These are phyloP conservation scores for Phylloscopus collybita DNA, from an alignment of 2,797 vertebrate species.

Conservation along the genomic window DNA sequence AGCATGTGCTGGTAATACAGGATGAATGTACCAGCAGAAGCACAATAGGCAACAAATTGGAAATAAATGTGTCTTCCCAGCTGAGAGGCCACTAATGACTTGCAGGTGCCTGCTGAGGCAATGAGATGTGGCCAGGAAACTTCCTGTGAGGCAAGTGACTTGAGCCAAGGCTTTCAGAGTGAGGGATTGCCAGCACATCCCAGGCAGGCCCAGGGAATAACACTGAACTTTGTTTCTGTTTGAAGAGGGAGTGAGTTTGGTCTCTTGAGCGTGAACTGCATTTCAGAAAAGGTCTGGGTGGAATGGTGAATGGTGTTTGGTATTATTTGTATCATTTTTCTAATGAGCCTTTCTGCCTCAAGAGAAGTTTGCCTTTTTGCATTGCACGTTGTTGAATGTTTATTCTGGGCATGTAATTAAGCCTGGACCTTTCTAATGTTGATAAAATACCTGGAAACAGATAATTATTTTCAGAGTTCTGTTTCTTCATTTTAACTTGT, in stretches of 20 bases:
- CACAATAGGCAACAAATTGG: not conserved
- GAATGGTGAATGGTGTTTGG: not conserved
- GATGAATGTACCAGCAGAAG: not conserved
- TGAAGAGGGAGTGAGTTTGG: not conserved
- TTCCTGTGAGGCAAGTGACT: not conserved
- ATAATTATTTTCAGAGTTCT: not conserved
- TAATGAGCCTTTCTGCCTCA: not conserved
- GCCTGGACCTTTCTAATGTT: not conserved
- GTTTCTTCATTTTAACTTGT: not conserved
- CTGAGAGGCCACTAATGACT: not conserved
- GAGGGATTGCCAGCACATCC: not conserved
- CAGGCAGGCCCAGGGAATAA: not conserved
- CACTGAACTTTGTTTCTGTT: not conserved
- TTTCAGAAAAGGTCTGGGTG: not conserved
- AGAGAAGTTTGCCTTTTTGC: not conserved
- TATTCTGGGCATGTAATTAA: not conserved
- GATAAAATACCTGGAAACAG: not conserved
- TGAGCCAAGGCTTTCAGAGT: not conserved
- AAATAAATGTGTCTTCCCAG: not conserved
- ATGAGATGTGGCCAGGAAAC: not conserved
- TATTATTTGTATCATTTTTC: accelerated
- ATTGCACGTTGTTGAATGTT: not conserved
- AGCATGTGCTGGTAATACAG: not conserved
- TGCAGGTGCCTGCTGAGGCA: not conserved
- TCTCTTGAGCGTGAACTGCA: not conserved